Percentiles rank a stretch among this genome's conserved stretches.
Evolutionary conservation across 1,140 invertebrate species (phyloP).

Genomic region (Drosophila nasuta): DNA sequence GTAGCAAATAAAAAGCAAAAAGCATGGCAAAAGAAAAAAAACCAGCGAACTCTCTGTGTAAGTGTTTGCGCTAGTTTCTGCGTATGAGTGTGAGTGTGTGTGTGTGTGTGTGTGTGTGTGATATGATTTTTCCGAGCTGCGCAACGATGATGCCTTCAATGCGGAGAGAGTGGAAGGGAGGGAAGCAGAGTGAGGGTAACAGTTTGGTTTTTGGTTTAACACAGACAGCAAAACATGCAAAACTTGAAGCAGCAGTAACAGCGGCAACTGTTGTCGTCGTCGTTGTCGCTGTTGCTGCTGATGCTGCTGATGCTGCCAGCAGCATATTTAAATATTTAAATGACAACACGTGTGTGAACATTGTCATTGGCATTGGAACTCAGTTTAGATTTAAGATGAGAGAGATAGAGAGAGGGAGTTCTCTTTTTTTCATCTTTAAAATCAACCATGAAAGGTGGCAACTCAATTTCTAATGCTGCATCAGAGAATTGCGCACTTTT

Average conservation of each 20-base stretch:
- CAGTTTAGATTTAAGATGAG: conserved; percentile 27
- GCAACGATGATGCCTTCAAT: conserved; percentile 5
- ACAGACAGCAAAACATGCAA: conserved; percentile 76
- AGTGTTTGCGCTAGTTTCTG: conserved; percentile 25
- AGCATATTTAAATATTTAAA: conserved; percentile 80
- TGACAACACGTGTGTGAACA: conserved; percentile 81
- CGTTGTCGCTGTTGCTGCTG: conserved; percentile 40
- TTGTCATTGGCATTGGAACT: conserved; percentile 60
- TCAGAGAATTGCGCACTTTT: conserved; percentile 70
- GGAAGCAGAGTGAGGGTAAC: conserved; percentile 50
- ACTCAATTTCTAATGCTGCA: conserved; percentile 50
- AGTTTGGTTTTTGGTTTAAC: conserved; percentile 77
- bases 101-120: conserved; percentile 32
- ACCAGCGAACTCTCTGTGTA: conserved; percentile 20
- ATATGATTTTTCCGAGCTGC: conserved; percentile 38
- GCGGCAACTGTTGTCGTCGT: conserved; percentile 7
- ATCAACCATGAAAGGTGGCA: conserved; percentile 24
- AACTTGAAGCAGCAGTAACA: conserved; percentile 55
- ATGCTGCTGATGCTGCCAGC: conserved; percentile 68
- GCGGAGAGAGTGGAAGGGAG: not conserved
- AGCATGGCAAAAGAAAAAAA: conserved; percentile 28
- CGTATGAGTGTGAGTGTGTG: conserved; percentile 10
- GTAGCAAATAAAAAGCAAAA: conserved; percentile 39
- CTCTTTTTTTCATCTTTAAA: not conserved
- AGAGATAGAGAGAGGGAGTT: not conserved